Evolutionary conservation across 1,140 invertebrate species (phyloP), one percentile per base, ranked within the genome.

Genomic region (Drosophila pruinosa): DNA sequence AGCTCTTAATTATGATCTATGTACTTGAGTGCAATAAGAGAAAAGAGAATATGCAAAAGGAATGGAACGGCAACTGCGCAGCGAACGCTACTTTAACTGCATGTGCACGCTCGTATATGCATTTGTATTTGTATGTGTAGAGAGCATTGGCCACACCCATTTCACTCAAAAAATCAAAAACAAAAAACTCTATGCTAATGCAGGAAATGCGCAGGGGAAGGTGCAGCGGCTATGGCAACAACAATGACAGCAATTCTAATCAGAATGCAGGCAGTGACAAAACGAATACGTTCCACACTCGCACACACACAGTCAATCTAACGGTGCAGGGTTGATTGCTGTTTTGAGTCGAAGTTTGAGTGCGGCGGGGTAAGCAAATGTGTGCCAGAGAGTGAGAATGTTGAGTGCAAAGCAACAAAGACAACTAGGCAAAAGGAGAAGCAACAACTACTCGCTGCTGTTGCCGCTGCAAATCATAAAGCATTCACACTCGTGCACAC

Each of bases 301-400:
- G 17, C 17, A 43, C 14, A 31, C 47, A 12, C 48, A 50, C 14
- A 39, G 19, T 14, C 22, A 28, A 22, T 61, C 71, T 69, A 73
- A 74, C 71, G 57, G 71, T 74, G 65, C 58, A 57, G 71, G 71
- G 71, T 70, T 74, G 72, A 64, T 63, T 59, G 38, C 45, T 26
- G 45, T 24, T 24, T 54, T 61, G 64, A 59, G 65, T 65, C 45
- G 4, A 21, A 61, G 24, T 65, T 65, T 71, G 68, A 71, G 68
- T 39, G 50, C 22, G 58, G 14, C 22, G 41, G 17, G 14, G 45
- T 53, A 47, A 68, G 36, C 56, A 59, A 48, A 52, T 68, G 58
- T 47, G 48, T 15, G 39, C 38, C 21, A 6, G 22, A 22, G 64
- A 41, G 22, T 52, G 64, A 43, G 64, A 52, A 24, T 43, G 56